phyloP scores from a whole-genome alignment of 92 coral and sea anemone species.

The Porites divaricata region DNA sequence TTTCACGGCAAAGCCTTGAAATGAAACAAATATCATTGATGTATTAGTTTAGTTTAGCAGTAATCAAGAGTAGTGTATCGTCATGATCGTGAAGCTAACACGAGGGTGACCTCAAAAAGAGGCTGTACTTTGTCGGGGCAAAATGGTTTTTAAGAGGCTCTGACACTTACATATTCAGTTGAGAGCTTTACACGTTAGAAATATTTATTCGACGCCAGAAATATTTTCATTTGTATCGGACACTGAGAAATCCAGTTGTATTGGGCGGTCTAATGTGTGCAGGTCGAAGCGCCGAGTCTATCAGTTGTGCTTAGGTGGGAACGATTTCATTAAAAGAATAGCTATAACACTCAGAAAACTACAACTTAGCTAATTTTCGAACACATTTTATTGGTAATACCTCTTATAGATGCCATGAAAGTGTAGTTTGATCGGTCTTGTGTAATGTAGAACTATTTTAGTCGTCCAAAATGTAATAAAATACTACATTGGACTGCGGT shows the following conservation, averaged over 20 bases:
- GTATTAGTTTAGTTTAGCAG: no score
- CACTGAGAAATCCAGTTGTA: background rate
- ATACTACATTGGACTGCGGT: background rate
- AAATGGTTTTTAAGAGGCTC: background rate
- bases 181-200: background rate
- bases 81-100: no score
- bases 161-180: no score
- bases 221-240: background rate
- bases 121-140: background rate
- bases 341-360: no score
- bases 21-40: no score
- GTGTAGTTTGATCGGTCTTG: background rate
- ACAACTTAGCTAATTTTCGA: no score
- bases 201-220: background rate
- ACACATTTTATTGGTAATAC: no score
- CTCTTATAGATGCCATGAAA: no score
- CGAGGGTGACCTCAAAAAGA: background rate
- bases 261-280: background rate
- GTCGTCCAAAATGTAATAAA: background rate
- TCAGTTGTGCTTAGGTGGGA: background rate
- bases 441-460: background rate
- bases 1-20: no score
- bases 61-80: no score
- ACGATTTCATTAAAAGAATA: background rate
- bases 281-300: background rate